phyloP scores from a whole-genome alignment of 2,113 vertebrate species.

The Sinocyclocheilus rhinocerous region DNA sequence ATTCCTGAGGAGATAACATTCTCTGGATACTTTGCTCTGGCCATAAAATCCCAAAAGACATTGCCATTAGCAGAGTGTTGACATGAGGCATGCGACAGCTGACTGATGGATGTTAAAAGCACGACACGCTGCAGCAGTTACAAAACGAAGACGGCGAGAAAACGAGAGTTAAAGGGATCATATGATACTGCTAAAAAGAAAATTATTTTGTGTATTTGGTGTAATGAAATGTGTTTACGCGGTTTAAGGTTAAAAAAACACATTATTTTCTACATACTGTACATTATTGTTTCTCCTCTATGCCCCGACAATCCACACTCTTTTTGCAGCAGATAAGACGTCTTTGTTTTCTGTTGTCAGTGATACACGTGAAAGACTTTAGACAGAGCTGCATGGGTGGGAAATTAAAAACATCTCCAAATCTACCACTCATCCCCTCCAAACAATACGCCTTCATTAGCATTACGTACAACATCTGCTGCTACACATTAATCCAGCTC shows the following conservation, averaged over 20 bases:
- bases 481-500: constrained; percentile 70
- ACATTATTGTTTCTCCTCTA: no score
- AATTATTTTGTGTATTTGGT: no score
- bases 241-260: no score
- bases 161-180: neutral
- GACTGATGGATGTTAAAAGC: constrained; percentile 69
- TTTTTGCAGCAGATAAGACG: constrained; percentile 18
- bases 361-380: constrained; percentile 58
- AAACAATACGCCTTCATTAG: constrained; percentile 39
- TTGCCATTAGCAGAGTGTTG: constrained; percentile 63
- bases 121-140: constrained; percentile 57
- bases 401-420: constrained; percentile 61
- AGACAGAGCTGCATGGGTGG: constrained; percentile 49
- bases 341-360: constrained; percentile 49
- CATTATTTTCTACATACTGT: no score
- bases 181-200: no score
- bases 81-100: constrained; percentile 51
- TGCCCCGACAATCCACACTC: constrained; percentile 41
- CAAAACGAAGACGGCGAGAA: constrained; percentile 34
- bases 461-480: constrained; percentile 48
- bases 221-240: no score
- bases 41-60: constrained; percentile 55
- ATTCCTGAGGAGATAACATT: constrained; percentile 54
- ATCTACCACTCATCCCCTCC: constrained; percentile 62
- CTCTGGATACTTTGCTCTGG: constrained; percentile 49